Evolutionary conservation across 2,888 invertebrate species (phyloP).

Genomic region (Allophyes oxyacanthae): DNA sequence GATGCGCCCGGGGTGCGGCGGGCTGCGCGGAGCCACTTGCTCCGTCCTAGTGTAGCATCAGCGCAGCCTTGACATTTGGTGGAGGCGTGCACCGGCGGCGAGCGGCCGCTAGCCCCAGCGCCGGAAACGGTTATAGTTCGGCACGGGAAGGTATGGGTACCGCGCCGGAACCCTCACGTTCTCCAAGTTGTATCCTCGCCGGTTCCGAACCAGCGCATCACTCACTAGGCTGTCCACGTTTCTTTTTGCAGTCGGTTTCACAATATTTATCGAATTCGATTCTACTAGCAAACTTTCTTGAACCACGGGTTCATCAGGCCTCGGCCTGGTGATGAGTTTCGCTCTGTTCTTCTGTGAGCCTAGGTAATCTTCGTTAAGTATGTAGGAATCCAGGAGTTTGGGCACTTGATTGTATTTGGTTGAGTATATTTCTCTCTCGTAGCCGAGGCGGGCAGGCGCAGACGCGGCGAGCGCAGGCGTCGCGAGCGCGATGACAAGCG

Average conservation of each 20-base stretch:
- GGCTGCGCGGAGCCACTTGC: slow-evolving; percentile 55
- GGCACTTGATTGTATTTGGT: slow-evolving; percentile 77
- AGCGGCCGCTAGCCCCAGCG: slow-evolving; percentile 83
- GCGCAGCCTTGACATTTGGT: slow-evolving; percentile 85
- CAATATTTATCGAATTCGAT: slow-evolving; percentile 81
- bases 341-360: slow-evolving; percentile 78
- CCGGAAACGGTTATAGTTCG: slow-evolving; percentile 81
- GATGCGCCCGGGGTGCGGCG: slow-evolving; percentile 66
- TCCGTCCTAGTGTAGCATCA: slow-evolving; percentile 64
- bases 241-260: slow-evolving; percentile 70
- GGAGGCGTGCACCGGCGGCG: slow-evolving; percentile 59
- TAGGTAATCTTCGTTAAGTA: slow-evolving; percentile 75
- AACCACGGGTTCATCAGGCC: slow-evolving; percentile 78
- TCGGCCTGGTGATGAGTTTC: slow-evolving; percentile 79
- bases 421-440: slow-evolving; percentile 82
- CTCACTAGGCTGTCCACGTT: slow-evolving; percentile 63
- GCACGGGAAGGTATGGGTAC: slow-evolving; percentile 84
- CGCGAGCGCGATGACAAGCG: slow-evolving; percentile 75
- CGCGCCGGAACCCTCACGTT: slow-evolving; percentile 85
- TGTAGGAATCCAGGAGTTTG: slow-evolving; percentile 72
- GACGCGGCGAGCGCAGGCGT: slow-evolving; percentile 69
- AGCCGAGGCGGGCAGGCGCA: slow-evolving; percentile 76
- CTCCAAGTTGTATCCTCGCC: slow-evolving; percentile 86
- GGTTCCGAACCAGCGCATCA: slow-evolving; percentile 73
- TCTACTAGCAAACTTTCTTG: slow-evolving; percentile 83